Conservation (phyloP, 2,797 vertebrate genomes). For the Leptodactylus fallax region DNA sequence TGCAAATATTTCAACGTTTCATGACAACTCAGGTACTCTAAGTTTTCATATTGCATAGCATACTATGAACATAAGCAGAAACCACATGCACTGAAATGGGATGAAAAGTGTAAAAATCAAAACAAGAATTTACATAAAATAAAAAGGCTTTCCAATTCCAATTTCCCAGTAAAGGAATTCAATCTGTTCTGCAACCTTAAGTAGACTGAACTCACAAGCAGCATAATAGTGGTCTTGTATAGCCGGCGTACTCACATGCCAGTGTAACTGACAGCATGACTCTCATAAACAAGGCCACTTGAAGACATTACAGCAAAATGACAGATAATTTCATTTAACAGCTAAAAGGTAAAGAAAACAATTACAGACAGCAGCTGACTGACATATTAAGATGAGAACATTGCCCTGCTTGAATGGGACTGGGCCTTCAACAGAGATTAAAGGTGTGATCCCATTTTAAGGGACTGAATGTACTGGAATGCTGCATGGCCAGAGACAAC, state of each 20-base stretch:
- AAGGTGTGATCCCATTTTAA: slow-evolving; percentile 13
- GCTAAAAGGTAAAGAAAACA: slow-evolving; percentile 26
- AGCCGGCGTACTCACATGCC: neutral
- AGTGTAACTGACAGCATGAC: neutral
- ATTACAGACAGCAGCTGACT: neutral
- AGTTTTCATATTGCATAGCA: too few relatives aligned
- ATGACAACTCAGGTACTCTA: too few relatives aligned
- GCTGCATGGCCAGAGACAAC: neutral
- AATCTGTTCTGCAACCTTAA: slow-evolving; percentile 3
- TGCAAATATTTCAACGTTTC: too few relatives aligned
- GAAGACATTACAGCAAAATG: slow-evolving; percentile 26
- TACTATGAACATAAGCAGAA: neutral
- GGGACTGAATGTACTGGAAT: slow-evolving; percentile 25
- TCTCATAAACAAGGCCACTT: slow-evolving; percentile 10
- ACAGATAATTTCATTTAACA: slow-evolving; percentile 14
- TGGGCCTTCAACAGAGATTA: slow-evolving; percentile 11
- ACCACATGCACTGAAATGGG: neutral
- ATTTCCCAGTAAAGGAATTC: slow-evolving; percentile 33
- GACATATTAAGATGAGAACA: slow-evolving; percentile 22
- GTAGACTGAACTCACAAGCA: neutral
- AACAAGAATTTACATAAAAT: neutral
- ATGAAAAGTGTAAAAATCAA: neutral
- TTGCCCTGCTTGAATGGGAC: neutral
- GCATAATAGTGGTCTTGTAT: slow-evolving; percentile 18
- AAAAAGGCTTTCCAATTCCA: slow-evolving; percentile 1